phyloP scores from a whole-genome alignment of 1,140 invertebrate species.

The Bombus sylvicola region DNA sequence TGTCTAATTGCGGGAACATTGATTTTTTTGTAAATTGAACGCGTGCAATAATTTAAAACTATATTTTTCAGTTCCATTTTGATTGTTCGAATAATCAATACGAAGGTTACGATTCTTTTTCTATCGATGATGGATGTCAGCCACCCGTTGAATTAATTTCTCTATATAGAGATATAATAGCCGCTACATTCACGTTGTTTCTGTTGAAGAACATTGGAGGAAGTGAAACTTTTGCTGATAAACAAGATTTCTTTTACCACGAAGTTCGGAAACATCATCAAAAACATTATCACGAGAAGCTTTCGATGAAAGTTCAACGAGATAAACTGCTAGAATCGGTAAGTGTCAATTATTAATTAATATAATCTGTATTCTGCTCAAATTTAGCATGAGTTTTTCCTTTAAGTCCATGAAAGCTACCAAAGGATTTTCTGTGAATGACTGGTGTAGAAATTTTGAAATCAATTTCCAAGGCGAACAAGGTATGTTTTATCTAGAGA shows the following conservation, averaged over 20 bases:
- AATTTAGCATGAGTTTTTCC: not conserved
- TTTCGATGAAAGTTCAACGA: constrained; percentile 91
- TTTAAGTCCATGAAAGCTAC: constrained; percentile 91
- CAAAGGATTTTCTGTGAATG: constrained; percentile 89
- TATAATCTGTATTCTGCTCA: not conserved
- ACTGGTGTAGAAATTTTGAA: constrained; percentile 97
- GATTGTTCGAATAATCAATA: constrained; percentile 82
- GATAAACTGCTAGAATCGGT: constrained; percentile 91
- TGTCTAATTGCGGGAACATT: not conserved
- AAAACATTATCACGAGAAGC: constrained; percentile 92
- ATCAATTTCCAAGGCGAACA: constrained; percentile 95
- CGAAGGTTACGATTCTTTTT: constrained; percentile 85
- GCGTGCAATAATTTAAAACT: not conserved
- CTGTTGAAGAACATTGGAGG: constrained; percentile 97
- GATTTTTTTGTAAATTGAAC: not conserved
- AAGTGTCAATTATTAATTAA: constrained; percentile 69
- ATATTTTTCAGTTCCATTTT: constrained; percentile 85
- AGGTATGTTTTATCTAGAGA: constrained; percentile 83
- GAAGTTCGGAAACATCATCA: constrained; percentile 94
- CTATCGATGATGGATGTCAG: constrained; percentile 95
- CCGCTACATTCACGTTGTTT: constrained; percentile 95
- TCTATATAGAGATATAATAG: constrained; percentile 94
- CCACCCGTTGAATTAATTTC: constrained; percentile 91
- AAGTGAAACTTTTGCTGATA: constrained; percentile 97
- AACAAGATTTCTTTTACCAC: constrained; percentile 97